Evolutionary conservation across 2,888 invertebrate species (phyloP).

Genomic region (Philonicus albiceps): DNA sequence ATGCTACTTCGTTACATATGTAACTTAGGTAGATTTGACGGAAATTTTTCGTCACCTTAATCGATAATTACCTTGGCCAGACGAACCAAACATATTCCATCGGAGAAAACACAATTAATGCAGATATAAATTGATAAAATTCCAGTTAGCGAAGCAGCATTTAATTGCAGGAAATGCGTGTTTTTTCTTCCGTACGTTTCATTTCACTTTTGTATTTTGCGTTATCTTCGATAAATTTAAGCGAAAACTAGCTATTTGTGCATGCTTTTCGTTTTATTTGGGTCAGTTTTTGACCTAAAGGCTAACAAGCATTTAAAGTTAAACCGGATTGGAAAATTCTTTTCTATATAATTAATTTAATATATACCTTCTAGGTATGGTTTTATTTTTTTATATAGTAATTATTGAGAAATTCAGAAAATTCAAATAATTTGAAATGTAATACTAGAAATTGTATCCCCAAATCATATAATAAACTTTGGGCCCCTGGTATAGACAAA

Average conservation of each 20-base stretch:
- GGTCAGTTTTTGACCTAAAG: neutral
- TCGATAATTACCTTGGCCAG: neutral
- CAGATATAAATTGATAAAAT: neutral
- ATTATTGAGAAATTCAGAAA: too few species aligned
- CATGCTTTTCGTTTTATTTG: neutral
- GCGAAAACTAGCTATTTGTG: neutral
- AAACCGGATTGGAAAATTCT: neutral
- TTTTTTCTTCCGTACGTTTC: neutral
- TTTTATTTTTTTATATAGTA: too few species aligned
- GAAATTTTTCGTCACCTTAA: conserved; percentile 10
- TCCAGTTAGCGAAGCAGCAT: neutral
- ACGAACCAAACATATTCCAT: neutral
- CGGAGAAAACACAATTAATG: neutral
- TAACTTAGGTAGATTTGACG: neutral
- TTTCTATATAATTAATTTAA: too few species aligned
- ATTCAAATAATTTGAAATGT: too few species aligned
- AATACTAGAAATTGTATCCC: too few species aligned
- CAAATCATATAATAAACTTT: too few species aligned
- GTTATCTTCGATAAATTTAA: neutral
- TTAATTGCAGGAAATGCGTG: neutral
- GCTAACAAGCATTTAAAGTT: neutral
- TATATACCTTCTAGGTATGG: too few species aligned
- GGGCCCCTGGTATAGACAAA: too few species aligned
- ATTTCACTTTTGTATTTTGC: neutral
- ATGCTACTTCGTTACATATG: neutral